Percentiles rank a stretch among this genome's conserved stretches.
Conservation (phyloP, 2,888 invertebrate species). For the Chrysomela aeneicollis region DNA sequence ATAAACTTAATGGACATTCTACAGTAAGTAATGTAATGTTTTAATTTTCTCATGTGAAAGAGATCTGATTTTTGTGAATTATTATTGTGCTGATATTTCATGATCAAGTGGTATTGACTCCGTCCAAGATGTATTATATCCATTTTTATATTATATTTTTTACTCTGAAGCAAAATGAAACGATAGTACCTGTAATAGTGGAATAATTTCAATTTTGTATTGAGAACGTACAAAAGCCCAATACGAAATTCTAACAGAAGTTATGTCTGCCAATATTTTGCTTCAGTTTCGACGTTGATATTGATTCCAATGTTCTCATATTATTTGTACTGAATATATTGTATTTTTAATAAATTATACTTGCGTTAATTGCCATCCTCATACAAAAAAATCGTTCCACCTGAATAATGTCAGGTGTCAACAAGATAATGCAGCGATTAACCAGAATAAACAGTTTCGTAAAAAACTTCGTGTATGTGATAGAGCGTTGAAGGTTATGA, state of each 20-base stretch:
- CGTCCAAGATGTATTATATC: conserved; percentile 35
- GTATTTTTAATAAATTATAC: background rate
- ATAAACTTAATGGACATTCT: conserved; percentile 22
- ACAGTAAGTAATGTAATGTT: conserved; percentile 16
- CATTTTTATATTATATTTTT: conserved; percentile 30
- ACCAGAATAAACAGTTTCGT: no score
- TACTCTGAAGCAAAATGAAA: conserved; percentile 32
- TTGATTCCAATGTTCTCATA: background rate
- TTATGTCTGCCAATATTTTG: background rate
- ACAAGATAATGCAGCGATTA: no score
- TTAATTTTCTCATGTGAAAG: conserved; percentile 15
- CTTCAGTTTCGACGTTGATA: background rate
- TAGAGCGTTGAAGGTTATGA: no score
- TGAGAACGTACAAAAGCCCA: background rate
- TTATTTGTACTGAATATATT: conserved; percentile 2
- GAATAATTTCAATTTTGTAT: background rate
- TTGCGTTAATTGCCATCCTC: background rate
- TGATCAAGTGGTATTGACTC: conserved; percentile 31
- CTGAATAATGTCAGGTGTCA: no score
- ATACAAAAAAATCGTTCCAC: no score
- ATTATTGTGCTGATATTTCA: conserved; percentile 28
- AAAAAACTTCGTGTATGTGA: no score
- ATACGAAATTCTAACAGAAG: background rate
- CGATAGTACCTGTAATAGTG: conserved; percentile 25
- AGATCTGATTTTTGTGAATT: conserved; percentile 33